Evolutionary conservation across 1,140 invertebrate genomes (phyloP), one percentile per base, ranked within the genome.

Genomic region (Branchinecta lindahli): DNA sequence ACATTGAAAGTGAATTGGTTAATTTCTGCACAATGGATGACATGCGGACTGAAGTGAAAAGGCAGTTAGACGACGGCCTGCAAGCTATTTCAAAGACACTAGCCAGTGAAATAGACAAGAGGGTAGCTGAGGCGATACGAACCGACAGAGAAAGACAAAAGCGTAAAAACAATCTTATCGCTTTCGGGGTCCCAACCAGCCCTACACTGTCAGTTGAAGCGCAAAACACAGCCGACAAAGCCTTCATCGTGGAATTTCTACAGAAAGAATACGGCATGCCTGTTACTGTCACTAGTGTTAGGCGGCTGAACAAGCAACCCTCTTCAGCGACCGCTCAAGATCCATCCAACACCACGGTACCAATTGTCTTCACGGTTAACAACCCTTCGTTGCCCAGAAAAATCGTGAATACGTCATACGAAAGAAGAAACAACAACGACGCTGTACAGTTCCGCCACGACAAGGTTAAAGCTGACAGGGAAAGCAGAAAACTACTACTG

Each of bases 61-160:
- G 6, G 52, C 52, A 61, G 52, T 61, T 61, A 61, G 52, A 61
- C 12, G 52, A 61, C 18, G 52, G 52, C 52, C 52, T 61, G 52
- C 52, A 20, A 61, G 52, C 52, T 61, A 61, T 61, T 61, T 61
- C 52, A 61, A 61, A 61, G 52, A 61, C 52, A 61, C 52, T 61
- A 61, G 52, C 52, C 52, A 61, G 52, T 61, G 12, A 61, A 61
- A 61, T 61, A 61, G 52, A 61, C 12, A 61, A 61, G 52, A 61
- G 6, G 12, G 52, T 61, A 61, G 52, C 52, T 61, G 52, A 61
- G 52, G 52, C 52, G 52, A 6, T 61, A 61, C 52, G 18, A 61
- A 61, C 52, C 52, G 18, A 61, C 52, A 61, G 52, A 61, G 52
- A 61, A 61, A 61, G 2, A 61, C 52, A 61, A 61, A 61, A 61